Percentiles rank a stretch among this genome's conserved stretches.
Conservation (phyloP, 2,797 vertebrate species). For the Cyprinodon diabolis region DNA sequence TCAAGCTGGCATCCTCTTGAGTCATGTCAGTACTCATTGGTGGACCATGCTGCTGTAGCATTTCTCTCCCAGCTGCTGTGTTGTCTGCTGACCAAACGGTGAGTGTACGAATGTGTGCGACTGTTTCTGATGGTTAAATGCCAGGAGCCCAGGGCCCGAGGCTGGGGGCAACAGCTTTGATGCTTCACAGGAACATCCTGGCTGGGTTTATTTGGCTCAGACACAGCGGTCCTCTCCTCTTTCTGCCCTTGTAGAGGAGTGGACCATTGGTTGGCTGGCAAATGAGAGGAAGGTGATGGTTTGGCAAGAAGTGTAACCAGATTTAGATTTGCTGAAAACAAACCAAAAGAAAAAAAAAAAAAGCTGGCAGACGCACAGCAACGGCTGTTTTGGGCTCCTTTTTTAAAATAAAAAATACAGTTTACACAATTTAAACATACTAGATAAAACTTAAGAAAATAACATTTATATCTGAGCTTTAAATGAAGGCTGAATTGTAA, state of each 20-base stretch:
- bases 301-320: constrained; percentile 62
- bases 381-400: constrained; percentile 55
- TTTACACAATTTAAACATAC: constrained; percentile 22
- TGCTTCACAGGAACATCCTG: constrained; percentile 73
- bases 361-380: constrained; percentile 48
- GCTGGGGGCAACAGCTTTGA: constrained; percentile 70
- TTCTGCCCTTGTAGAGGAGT: constrained; percentile 24
- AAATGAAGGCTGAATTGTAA: constrained; percentile 13
- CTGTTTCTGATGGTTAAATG: constrained; percentile 36
- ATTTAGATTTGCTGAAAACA: constrained; percentile 58
- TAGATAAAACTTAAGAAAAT: constrained; percentile 7
- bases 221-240: constrained; percentile 22
- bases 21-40: constrained; percentile 30
- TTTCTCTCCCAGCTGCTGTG: constrained; percentile 51
- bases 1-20: constrained; percentile 14
- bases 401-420: constrained; percentile 43
- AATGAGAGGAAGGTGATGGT: constrained; percentile 53
- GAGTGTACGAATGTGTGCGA: constrained; percentile 24
- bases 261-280: constrained; percentile 22
- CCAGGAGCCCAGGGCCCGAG: constrained; percentile 51
- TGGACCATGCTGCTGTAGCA: constrained; percentile 58
- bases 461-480: constrained; percentile 14
- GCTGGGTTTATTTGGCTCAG: constrained; percentile 51
- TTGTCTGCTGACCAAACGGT: constrained; percentile 44
- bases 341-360: constrained; percentile 21